Conservation (phyloP, 2,113 vertebrate genomes). For the Paedocypris sp. region DNA sequence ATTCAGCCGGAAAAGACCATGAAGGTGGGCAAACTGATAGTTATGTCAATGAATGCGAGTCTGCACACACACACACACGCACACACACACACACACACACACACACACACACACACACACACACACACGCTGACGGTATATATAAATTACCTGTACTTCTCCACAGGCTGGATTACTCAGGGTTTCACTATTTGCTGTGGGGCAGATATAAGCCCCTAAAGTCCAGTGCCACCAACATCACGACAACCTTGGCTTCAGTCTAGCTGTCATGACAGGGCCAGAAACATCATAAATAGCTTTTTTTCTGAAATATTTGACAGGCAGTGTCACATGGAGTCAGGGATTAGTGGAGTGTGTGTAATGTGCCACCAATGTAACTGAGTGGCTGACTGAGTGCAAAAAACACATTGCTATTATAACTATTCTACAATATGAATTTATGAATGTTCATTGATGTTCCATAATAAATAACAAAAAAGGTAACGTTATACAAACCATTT, state of each 20-base stretch:
- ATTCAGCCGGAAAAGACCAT: not conserved
- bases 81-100: too few species aligned
- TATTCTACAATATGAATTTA: too few species aligned
- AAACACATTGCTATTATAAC: not conserved
- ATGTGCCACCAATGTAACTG: not conserved
- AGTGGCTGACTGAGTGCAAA: not conserved
- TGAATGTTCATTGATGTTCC: too few species aligned
- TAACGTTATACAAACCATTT: too few species aligned
- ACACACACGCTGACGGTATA: too few species aligned
- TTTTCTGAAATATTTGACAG: not conserved
- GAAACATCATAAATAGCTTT: constrained; percentile 9
- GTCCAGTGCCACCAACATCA: constrained; percentile 4
- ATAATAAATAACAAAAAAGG: too few species aligned
- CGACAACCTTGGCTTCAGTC: not conserved
- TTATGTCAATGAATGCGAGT: not conserved
- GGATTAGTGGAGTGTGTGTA: constrained; percentile 1
- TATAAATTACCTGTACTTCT: too few species aligned
- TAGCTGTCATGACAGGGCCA: constrained; percentile 2
- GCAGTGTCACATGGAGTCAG: not conserved
- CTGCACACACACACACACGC: too few species aligned
- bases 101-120: too few species aligned
- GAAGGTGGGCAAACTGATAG: not conserved
- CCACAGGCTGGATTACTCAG: not conserved
- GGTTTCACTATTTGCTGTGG: not conserved
- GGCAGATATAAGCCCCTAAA: not conserved